Base-by-base conservation (phyloP, 1,140 invertebrate genomes). In the Zaprionus ornatus region DNA sequence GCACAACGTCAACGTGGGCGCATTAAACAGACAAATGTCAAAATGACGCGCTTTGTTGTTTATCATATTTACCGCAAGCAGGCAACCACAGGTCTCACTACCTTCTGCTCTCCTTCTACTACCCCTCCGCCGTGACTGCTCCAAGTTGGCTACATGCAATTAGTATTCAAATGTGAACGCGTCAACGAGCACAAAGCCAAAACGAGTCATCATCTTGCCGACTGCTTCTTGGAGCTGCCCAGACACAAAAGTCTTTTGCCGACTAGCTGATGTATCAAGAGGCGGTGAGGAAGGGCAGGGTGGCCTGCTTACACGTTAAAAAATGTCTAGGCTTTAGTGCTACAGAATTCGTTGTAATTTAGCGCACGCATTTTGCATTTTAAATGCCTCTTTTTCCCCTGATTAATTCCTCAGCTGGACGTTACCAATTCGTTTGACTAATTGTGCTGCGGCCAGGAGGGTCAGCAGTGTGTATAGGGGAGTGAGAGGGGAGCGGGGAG, bases 41-140 rank as follows among this genome's bases (percentile, higher is more conserved):
- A 90, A 90, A 80, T 90, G 85, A 90, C 81, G 85, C 85, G 81
- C 85, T 90, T 90, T 90, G 85, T 90, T 90, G 85, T 90, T 90
- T 85, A 90, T 90, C 85, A 90, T 90, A 90, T 90, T 90, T 90
- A 85, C 85, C 85, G 85, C 85, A 81, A 79, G 60, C 25, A 56
- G 40, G 13, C 21, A 29, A 29, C 7, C 27, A 29, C 23, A 60
- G 15, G 29, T n/a, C 40, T 6, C 15, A n/a, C n/a, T 45, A 67
- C 40, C 40, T 17, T 25, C 21, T 6, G 1, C 10, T 23, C 19
- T 12, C 17, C 9, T 25, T 17, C 25, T 21, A n/a, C 12, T 52
- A 4, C 21, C 12, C 17, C 48, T 50, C 15, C 13, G 3, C 21
- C 37, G 21, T 7, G 15, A 40, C 67, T n/a, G n/a, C 64, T 21